Conservation (phyloP, 2,888 invertebrate species). For the Pollenia labialis region DNA sequence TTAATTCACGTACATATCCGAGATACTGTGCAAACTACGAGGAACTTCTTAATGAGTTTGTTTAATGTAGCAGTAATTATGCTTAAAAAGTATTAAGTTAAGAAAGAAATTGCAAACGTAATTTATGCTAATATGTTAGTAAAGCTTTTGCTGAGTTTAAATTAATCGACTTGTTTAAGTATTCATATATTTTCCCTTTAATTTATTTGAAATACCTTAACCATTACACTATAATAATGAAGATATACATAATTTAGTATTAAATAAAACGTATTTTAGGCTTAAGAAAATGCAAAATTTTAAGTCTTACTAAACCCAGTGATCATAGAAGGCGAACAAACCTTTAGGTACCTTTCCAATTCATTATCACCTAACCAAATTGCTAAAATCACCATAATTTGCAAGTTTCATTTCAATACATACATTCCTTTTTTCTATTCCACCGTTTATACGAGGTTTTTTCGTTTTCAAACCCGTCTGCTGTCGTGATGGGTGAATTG, state of each 20-base stretch:
- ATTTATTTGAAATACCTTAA: background rate
- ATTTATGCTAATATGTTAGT: too few relatives aligned
- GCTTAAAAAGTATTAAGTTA: too few relatives aligned
- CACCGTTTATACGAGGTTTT: background rate
- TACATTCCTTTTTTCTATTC: slow-evolving; percentile 17
- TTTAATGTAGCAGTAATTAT: too few relatives aligned
- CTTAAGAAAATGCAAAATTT: too few relatives aligned
- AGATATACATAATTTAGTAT: slow-evolving; percentile 29
- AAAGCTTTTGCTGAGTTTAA: too few relatives aligned
- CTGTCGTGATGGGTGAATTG: slow-evolving; percentile 68
- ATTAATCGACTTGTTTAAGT: too few relatives aligned
- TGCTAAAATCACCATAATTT: slow-evolving; percentile 73
- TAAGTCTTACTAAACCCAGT: too few relatives aligned
- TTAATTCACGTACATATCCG: too few relatives aligned
- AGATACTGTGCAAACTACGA: too few relatives aligned
- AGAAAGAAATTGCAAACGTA: too few relatives aligned
- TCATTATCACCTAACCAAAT: slow-evolving; percentile 72
- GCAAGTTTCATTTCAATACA: slow-evolving; percentile 66
- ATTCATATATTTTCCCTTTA: background rate
- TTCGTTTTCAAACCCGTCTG: slow-evolving; percentile 29
- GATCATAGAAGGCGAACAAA: slow-evolving; percentile 19
- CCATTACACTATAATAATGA: slow-evolving; percentile 4
- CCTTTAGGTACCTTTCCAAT: slow-evolving; percentile 65
- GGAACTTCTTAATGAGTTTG: too few relatives aligned
- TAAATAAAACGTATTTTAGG: slow-evolving; percentile 6